Conservation (phyloP, 2,797 vertebrate genomes). For the Galagoides demidoff region DNA sequence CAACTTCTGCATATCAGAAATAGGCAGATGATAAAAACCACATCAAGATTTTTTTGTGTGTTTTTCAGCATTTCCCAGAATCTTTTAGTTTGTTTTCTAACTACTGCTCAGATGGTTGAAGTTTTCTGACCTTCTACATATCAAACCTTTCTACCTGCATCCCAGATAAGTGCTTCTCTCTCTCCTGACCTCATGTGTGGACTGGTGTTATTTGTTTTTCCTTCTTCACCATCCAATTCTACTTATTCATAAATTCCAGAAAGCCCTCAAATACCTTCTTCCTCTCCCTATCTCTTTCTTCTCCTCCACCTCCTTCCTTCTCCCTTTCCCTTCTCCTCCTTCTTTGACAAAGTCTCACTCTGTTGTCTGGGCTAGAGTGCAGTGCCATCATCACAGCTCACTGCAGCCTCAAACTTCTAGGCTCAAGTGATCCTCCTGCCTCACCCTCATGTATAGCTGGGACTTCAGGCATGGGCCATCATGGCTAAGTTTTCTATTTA, state of each 20-base stretch:
- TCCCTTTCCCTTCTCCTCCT: neutral
- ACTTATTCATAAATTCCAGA: constrained; percentile 7
- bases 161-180: neutral
- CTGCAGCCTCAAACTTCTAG: neutral
- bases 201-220: neutral
- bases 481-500: neutral
- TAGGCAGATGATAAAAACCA: neutral
- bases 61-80: neutral
- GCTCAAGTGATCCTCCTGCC: neutral
- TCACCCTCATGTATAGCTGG: neutral
- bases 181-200: neutral
- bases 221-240: neutral
- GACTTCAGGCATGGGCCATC: neutral
- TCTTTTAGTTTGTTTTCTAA: neutral
- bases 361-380: neutral
- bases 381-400: neutral
- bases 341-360: neutral
- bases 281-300: neutral
- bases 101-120: neutral
- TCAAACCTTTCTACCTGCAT: neutral
- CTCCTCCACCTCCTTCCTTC: neutral
- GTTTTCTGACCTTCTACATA: neutral
- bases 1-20: neutral
- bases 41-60: neutral
- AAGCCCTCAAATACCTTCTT: neutral